Percentiles rank a stretch among this genome's conserved stretches.
phyloP scores from a whole-genome alignment of 2,113 vertebrate genomes.

The Salvelinus fontinalis region DNA sequence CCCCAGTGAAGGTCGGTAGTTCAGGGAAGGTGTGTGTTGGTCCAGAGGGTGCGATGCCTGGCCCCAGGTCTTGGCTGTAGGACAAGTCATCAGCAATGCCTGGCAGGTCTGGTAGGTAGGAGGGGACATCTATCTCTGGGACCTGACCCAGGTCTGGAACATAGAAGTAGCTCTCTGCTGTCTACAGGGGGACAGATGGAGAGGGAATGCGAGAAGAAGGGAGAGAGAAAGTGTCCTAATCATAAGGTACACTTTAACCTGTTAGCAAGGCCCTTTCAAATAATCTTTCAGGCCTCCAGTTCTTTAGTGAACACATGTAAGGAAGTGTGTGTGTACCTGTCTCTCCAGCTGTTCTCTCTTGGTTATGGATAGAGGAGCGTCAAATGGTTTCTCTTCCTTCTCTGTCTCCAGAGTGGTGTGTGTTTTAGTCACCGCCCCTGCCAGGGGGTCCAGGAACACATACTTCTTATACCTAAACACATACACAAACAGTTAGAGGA shows the following conservation, averaged over 20 bases:
- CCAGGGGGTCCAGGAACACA: conserved; percentile 93
- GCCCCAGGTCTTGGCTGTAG: conserved; percentile 92
- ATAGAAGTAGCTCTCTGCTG: conserved; percentile 93
- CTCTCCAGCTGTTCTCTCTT: conserved; percentile 88
- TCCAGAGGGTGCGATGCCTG: conserved; percentile 89
- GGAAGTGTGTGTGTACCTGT: conserved; percentile 71
- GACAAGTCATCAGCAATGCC: conserved; percentile 93
- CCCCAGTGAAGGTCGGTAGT: conserved; percentile 83
- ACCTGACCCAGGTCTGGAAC: conserved; percentile 95
- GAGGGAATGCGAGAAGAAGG: neutral
- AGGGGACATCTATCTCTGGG: conserved; percentile 92
- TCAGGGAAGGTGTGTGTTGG: conserved; percentile 85
- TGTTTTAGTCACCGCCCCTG: conserved; percentile 92
- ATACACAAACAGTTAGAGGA: conserved; percentile 3
- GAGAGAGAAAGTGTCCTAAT: neutral
- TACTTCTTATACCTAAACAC: conserved; percentile 92
- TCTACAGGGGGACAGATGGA: conserved; percentile 64
- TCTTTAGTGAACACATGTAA: neutral
- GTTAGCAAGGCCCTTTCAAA: no score
- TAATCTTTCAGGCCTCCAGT: neutral
- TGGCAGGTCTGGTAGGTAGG: conserved; percentile 92
- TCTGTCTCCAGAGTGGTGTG: conserved; percentile 85
- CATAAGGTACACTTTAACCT: no score
- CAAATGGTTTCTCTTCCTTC: conserved; percentile 90
- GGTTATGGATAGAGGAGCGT: conserved; percentile 91